Percentiles rank a stretch among this genome's conserved stretches.
Conservation (phyloP, 2,888 invertebrate genomes). For the Macrophya annulata region DNA sequence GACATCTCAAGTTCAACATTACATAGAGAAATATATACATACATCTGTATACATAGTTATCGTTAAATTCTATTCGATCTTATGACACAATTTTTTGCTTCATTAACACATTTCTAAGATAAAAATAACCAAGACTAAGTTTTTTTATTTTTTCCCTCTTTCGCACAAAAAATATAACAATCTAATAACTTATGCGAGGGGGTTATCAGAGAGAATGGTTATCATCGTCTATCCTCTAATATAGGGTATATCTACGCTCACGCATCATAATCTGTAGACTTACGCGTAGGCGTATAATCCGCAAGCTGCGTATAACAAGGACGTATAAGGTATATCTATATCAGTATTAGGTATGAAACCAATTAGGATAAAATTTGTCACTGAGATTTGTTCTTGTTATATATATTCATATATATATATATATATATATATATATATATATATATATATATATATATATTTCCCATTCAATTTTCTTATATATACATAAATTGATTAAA, state of each 20-base stretch:
- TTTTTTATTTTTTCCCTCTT: too few relatives aligned
- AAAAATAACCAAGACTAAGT: not conserved
- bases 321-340: too few relatives aligned
- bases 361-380: conserved; percentile 35
- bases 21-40: too few relatives aligned
- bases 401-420: too few relatives aligned
- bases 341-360: conserved; percentile 24
- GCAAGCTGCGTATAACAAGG: conserved; percentile 20
- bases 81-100: too few relatives aligned
- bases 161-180: not conserved
- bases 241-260: not conserved
- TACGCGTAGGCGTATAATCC: not conserved
- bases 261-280: not conserved
- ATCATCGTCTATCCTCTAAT: conserved; percentile 5
- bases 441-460: not conserved
- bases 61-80: too few relatives aligned
- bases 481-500: too few relatives aligned
- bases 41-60: too few relatives aligned
- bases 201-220: not conserved
- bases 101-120: too few relatives aligned
- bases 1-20: too few relatives aligned
- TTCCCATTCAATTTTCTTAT: too few relatives aligned
- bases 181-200: not conserved
- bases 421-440: too few relatives aligned
- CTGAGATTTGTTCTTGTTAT: not conserved